phyloP scores from a whole-genome alignment of 2,113 vertebrate species.

The Rhinolophus sinicus region DNA sequence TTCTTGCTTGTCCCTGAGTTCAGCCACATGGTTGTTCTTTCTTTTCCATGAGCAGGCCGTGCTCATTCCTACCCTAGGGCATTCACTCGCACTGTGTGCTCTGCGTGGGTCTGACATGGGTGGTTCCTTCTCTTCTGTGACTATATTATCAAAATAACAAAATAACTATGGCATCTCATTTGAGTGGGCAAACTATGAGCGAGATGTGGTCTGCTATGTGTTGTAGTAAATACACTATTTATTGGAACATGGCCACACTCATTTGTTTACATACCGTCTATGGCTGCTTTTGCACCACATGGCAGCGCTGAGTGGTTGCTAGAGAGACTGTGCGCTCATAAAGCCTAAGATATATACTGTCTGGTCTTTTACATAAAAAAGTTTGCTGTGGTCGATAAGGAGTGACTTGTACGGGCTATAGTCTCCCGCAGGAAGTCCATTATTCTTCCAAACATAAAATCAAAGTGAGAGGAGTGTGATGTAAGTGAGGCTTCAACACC shows the following conservation, averaged over 20 bases:
- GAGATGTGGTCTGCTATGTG: not conserved
- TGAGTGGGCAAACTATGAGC: not conserved
- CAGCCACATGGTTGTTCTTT: not conserved
- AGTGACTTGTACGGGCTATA: not conserved
- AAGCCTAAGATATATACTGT: not conserved
- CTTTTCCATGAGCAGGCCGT: not conserved
- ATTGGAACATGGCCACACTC: not conserved
- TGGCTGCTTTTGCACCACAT: not conserved
- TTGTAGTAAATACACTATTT: not conserved
- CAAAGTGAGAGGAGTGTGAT: not conserved
- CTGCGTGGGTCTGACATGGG: not conserved
- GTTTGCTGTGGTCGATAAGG: not conserved
- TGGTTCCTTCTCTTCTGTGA: not conserved
- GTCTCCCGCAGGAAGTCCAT: not conserved
- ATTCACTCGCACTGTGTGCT: not conserved
- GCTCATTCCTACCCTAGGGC: not conserved
- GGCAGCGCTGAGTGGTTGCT: not conserved
- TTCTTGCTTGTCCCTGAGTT: not conserved
- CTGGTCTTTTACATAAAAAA: not conserved
- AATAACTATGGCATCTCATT: not conserved
- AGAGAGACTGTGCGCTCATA: not conserved
- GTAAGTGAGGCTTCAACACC: not conserved
- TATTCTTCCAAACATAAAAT: not conserved
- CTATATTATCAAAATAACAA: not conserved
- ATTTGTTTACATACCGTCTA: not conserved